Evolutionary conservation across 2,113 vertebrate species (phyloP), one percentile per base, ranked within the genome.

Genomic region (Osmerus mordax): DNA sequence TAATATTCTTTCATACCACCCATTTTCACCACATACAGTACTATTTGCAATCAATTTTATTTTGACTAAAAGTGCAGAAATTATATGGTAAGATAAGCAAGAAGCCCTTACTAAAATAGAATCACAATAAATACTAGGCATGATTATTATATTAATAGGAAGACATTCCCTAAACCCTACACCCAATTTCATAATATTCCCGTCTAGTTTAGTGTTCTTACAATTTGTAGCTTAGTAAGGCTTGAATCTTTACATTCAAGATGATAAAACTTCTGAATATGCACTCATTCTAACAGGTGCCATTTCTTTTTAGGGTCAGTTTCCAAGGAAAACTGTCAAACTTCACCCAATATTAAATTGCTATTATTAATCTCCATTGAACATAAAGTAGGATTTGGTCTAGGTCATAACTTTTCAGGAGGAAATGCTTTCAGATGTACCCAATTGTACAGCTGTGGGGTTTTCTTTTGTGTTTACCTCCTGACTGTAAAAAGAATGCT

Each of bases 191-290:
- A 47, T 21, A 18, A 16, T 47, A 13, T n/a, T 51, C 19, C 8
- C 12, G 7, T 60, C 21, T 65, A 28, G 36, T n/a, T 29, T 51
- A 65, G 7, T 23, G 3, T 51, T 71, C 32, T 68, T 76, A 25
- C 28, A 41, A 73, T 66, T 75, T 25, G n/a, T 32, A 73, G 18
- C 12, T 78, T 71, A 54, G 55, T 78, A 78, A 83, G 78, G 73
- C 54, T 75, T 54, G 16, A 28, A 2, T 28, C 25, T 28, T 74
- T 73, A 77, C 66, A 81, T 77, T 83, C 54, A 82, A 70, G 19
- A 56, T 67, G 16, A 65, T 25, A 62, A 70, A 47, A 47, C 41
- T 47, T 47, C 2, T 47, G 41, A 47, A 47, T 47, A 47, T 47
- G 41, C 9, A 47, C 7, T 47, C 9, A 47, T 47, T 47, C 41